phyloP scores from a whole-genome alignment of 2,888 invertebrate genomes.

The Willowsia nigromaculata region DNA sequence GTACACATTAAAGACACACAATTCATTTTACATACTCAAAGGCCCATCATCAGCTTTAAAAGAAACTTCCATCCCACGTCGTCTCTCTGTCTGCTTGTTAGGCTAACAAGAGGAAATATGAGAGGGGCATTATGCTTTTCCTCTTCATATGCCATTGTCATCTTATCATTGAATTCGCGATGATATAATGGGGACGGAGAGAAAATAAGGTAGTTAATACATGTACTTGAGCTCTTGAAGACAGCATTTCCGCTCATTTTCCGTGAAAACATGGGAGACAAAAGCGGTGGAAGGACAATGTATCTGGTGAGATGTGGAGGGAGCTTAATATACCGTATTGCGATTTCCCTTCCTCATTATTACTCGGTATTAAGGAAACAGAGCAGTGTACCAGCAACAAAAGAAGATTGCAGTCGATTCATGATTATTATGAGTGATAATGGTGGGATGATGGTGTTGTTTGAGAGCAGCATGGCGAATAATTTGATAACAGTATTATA shows the following conservation, averaged over 20 bases:
- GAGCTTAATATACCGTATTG: not conserved
- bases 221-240: not conserved
- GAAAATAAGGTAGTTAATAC: not conserved
- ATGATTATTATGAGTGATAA: too few species aligned
- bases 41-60: not conserved
- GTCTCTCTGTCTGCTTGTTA: not conserved
- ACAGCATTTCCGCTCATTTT: not conserved
- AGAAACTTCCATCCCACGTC: not conserved
- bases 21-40: not conserved
- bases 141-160: not conserved
- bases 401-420: too few species aligned
- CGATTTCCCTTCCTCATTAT: not conserved
- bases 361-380: too few species aligned
- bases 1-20: not conserved
- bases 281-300: not conserved
- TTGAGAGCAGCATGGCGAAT: not conserved
- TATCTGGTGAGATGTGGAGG: not conserved
- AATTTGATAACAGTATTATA: not conserved
- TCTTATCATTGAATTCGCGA: not conserved
- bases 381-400: too few species aligned
- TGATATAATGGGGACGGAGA: not conserved
- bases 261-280: not conserved
- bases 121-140: not conserved
- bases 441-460: not conserved
- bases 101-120: constrained; percentile 4